Base-by-base conservation (phyloP, 2,113 vertebrate genomes). In the Eptesicus fuscus region DNA sequence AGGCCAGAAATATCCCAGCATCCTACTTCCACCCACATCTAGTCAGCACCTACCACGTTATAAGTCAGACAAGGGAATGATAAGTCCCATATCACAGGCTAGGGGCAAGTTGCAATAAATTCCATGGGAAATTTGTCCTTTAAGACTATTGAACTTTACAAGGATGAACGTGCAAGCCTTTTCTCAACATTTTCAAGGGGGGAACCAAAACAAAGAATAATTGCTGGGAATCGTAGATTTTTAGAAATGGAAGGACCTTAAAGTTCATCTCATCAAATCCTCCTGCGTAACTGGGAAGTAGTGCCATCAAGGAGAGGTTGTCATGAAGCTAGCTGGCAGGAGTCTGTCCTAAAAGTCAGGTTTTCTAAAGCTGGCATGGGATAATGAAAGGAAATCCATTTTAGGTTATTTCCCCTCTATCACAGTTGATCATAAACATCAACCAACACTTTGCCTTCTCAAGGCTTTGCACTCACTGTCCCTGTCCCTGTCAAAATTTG, bases 1-100 rank as follows among this genome's bases (percentile, higher is more conserved):
- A 80, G 7, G 11, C 20, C 9, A 92, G 77, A 77, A 92, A 44
- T 93, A 67, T 25, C 93, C 86, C 71, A 28, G n/a, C 67, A 18
- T 79, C 37, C 40, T 0, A 0, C 82, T 93, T 42, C 86, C 70
- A 88, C 53, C 90, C 89, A 69, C 93, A 30, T 9, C 47, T 20
- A 37, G 73, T 65, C 47, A 53, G 42, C 78, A 84, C 56, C 56
- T 77, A 32, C 30, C n/a, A 63, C 63, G 40, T 56, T 71, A 28
- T 23, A 30, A 49, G 17, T 30, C 70, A 76, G 77, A 40, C 12
- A 42, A 35, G 49, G 84, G 63, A 30, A 4, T 18, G 6, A 28
- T 28, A 61, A 61, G 56, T 61, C 59, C 28, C 37, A 22, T 25
- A 5, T 5, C 67, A 4, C 4, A 25, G 35, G 17, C 47, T 1